Evolutionary conservation across 2,888 invertebrate genomes (phyloP).

Genomic region (Suillia variegata): DNA sequence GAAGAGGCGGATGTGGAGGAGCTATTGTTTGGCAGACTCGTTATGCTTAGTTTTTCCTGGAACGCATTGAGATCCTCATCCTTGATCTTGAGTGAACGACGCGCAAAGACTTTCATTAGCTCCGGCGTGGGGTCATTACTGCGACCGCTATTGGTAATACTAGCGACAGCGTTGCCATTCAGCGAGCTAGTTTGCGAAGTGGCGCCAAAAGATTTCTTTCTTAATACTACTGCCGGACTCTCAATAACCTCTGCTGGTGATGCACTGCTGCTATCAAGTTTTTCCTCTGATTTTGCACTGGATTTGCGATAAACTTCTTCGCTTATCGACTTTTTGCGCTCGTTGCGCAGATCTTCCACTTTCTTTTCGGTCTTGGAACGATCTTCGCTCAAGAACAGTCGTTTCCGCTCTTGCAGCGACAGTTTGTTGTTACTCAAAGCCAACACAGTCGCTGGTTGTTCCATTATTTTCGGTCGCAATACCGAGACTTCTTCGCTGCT

Average conservation of each 20-base stretch:
- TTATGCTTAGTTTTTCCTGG: constrained; percentile 39
- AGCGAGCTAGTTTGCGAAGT: constrained; percentile 26
- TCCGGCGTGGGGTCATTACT: constrained; percentile 75
- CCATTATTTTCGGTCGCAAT: constrained; percentile 24
- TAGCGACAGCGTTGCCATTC: constrained; percentile 26
- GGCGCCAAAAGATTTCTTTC: constrained; percentile 58
- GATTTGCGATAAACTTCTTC: constrained; percentile 44
- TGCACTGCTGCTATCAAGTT: neutral
- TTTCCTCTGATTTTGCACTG: neutral
- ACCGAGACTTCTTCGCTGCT: constrained; percentile 36
- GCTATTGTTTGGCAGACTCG: constrained; percentile 11
- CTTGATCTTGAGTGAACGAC: constrained; percentile 80
- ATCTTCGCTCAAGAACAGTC: constrained; percentile 55
- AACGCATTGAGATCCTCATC: constrained; percentile 71
- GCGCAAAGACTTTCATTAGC: constrained; percentile 80
- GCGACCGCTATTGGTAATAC: constrained; percentile 22
- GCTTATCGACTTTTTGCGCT: constrained; percentile 52
- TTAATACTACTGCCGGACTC: constrained; percentile 51
- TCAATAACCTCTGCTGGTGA: neutral
- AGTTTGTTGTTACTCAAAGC: constrained; percentile 31
- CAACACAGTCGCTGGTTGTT: neutral
- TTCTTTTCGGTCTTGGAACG: constrained; percentile 47
- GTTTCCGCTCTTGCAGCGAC: constrained; percentile 55
- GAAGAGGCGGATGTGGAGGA: constrained; percentile 1
- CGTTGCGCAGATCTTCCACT: constrained; percentile 47